Conservation (phyloP, 2,113 vertebrate genomes). For the Vombatus ursinus region DNA sequence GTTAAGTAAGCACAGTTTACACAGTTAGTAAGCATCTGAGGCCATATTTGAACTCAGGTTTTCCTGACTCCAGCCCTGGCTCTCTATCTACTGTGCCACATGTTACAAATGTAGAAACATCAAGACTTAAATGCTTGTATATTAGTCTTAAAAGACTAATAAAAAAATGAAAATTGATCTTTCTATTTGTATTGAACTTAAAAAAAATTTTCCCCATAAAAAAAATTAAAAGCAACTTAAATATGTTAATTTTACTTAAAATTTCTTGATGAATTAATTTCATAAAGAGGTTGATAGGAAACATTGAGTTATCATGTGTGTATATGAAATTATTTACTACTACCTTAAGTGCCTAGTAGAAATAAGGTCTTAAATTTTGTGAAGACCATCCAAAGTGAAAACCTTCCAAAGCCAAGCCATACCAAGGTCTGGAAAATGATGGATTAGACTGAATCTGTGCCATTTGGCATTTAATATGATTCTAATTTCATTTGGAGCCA, state of each 20-base stretch:
- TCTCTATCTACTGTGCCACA: neutral
- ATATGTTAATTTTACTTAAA: neutral
- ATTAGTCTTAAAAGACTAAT: neutral
- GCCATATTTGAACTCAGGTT: neutral
- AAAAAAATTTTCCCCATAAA: neutral
- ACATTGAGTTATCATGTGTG: neutral
- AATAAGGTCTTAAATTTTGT: slow-evolving; percentile 16
- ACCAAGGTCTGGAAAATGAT: neutral
- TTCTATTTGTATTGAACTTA: neutral
- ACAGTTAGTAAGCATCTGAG: neutral
- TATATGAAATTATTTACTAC: neutral
- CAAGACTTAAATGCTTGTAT: neutral
- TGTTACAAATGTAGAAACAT: neutral
- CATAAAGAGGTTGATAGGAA: neutral
- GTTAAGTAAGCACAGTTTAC: no score
- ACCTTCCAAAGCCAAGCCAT: slow-evolving; percentile 36
- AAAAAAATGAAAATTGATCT: neutral
- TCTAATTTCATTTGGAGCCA: slow-evolving; percentile 57
- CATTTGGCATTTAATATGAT: slow-evolving; percentile 33
- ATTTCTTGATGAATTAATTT: slow-evolving; percentile 16
- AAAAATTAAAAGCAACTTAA: neutral
- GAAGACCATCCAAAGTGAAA: neutral
- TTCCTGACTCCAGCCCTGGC: neutral
- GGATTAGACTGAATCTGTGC: neutral
- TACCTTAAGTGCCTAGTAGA: neutral